A percentile compares a stretch with the other conserved stretches of the same genome.
Evolutionary conservation across 2,113 vertebrate genomes (phyloP).

Genomic region (Eonycteris spelaea): DNA sequence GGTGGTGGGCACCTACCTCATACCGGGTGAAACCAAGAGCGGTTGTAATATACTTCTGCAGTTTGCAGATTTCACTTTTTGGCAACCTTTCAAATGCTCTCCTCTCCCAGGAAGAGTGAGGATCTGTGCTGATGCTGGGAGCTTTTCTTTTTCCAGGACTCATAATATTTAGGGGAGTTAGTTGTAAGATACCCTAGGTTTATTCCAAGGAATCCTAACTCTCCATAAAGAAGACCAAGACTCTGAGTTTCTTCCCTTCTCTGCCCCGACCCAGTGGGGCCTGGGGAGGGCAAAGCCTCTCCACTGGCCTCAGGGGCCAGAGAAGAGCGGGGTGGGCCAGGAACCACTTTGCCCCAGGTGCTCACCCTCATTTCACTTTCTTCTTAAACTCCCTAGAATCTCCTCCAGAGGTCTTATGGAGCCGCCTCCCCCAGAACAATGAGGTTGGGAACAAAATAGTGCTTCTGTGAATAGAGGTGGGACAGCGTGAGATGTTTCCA

Average conservation of each 20-base stretch:
- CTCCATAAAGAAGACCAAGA: not conserved
- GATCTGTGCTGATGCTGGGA: not conserved
- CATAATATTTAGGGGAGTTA: not conserved
- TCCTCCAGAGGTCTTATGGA: not conserved
- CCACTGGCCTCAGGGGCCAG: not conserved
- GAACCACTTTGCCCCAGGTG: not conserved
- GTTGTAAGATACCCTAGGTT: not conserved
- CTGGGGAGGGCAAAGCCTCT: not conserved
- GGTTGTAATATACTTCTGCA: not conserved
- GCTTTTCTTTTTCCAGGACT: not conserved
- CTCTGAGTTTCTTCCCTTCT: not conserved
- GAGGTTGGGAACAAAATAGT: not conserved
- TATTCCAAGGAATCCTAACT: not conserved
- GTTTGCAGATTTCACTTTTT: not conserved
- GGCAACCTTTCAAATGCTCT: not conserved
- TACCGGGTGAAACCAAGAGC: not conserved
- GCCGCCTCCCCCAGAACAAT: not conserved
- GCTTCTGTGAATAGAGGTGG: slow-evolving; percentile 16
- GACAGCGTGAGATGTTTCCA: not conserved
- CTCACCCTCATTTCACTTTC: not conserved
- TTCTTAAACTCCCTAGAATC: not conserved
- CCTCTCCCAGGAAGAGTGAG: not conserved
- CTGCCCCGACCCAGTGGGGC: not conserved
- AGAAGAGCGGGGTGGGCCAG: not conserved
- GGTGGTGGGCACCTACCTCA: not conserved